Percentiles rank a stretch among this genome's conserved stretches.
Conservation (phyloP, 2,113 vertebrate genomes). For the Nothocercus julius region DNA sequence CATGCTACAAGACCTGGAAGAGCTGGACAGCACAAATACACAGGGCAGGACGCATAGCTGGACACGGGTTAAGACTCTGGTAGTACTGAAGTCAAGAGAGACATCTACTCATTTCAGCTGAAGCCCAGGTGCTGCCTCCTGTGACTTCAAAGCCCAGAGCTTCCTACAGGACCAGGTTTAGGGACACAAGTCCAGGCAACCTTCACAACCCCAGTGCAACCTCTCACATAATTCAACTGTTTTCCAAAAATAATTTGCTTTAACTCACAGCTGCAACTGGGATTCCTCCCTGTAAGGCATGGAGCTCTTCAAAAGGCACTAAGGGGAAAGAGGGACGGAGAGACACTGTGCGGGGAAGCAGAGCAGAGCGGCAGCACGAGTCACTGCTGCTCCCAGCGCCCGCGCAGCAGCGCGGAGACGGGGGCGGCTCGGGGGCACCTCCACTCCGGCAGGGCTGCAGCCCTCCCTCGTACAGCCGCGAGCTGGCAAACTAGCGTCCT, state of each 20-base stretch:
- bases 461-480: not conserved
- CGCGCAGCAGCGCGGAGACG: not conserved
- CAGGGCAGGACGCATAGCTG: not conserved
- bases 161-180: not conserved
- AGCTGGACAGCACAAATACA: not conserved
- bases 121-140: no score
- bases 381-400: not conserved
- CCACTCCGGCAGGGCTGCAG: not conserved
- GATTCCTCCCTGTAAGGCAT: not conserved
- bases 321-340: not conserved
- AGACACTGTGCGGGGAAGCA: not conserved
- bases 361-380: not conserved
- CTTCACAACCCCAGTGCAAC: not conserved
- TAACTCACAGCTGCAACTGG: not conserved
- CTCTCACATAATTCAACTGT: not conserved
- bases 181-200: not conserved
- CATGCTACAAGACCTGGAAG: not conserved
- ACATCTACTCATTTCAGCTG: not conserved
- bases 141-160: not conserved
- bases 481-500: not conserved
- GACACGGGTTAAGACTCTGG: not conserved
- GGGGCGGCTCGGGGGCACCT: accelerated
- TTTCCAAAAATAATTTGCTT: not conserved
- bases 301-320: not conserved
- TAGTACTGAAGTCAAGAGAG: not conserved